These are phyloP conservation scores for Chrysemys picta DNA, from an alignment of 2,113 vertebrate genomes.

Conservation along the genomic window DNA sequence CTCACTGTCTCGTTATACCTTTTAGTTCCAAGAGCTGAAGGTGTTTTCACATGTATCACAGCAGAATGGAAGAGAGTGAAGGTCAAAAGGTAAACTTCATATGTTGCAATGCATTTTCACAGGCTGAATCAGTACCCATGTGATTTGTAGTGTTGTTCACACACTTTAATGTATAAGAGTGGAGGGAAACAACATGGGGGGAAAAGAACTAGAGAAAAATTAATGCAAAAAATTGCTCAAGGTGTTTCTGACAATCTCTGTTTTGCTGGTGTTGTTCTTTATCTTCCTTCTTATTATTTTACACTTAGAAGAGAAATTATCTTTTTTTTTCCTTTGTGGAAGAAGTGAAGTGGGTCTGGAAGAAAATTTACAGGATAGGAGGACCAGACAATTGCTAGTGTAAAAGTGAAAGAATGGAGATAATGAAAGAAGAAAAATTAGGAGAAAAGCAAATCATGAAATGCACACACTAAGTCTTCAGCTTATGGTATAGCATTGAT, in stretches of 20 bases:
- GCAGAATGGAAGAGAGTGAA: not conserved
- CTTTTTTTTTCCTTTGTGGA: not conserved
- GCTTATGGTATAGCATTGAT: not conserved
- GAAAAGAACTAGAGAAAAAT: not conserved
- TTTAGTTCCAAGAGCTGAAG: not conserved
- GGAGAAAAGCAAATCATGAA: not conserved
- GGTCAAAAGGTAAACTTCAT: not conserved
- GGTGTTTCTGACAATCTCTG: not conserved
- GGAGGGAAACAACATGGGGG: not conserved
- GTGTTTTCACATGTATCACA: not conserved
- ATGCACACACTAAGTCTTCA: not conserved
- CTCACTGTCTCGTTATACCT: not conserved
- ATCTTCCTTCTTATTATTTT: not conserved
- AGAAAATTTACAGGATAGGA: not conserved
- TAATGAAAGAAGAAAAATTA: not conserved
- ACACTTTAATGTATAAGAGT: not conserved
- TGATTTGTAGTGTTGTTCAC: not conserved
- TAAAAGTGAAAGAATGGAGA: not conserved
- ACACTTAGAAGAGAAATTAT: not conserved
- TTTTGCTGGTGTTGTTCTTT: not conserved
- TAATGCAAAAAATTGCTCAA: not conserved
- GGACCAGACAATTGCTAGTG: not conserved
- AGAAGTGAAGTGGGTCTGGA: not conserved
- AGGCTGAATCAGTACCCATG: fast-evolving
- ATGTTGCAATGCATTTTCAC: not conserved